phyloP scores from a whole-genome alignment of 2,888 invertebrate species.

The Caenorhabditis drosophilae region DNA sequence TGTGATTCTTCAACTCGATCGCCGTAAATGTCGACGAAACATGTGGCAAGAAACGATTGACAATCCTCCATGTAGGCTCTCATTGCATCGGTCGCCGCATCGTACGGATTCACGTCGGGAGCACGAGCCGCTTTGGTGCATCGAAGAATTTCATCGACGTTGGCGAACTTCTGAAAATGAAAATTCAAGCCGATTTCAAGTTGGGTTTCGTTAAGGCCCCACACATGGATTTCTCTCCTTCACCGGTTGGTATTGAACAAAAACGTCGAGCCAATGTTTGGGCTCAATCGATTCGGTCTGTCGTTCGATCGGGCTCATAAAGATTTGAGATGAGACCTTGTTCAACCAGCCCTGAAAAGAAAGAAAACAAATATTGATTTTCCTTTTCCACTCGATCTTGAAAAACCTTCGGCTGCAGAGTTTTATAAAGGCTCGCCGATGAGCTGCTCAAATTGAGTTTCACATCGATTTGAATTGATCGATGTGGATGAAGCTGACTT shows the following conservation, averaged over 20 bases:
- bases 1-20: constrained; percentile 20
- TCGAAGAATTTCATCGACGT: constrained; percentile 39
- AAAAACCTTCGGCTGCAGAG: constrained; percentile 10
- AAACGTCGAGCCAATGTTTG: constrained; percentile 39
- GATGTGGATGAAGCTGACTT: constrained; percentile 14
- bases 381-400: no score
- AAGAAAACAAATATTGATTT: no score
- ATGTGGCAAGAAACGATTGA: constrained; percentile 28
- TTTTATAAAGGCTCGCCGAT: constrained; percentile 14
- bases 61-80: constrained; percentile 41
- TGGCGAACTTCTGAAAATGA: constrained; percentile 45
- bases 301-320: not conserved
- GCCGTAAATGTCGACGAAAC: constrained; percentile 48
- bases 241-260: constrained; percentile 33
- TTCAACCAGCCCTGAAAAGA: constrained; percentile 13
- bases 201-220: constrained; percentile 1
- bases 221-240: constrained; percentile 36
- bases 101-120: constrained; percentile 33
- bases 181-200: no score
- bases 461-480: constrained; percentile 8
- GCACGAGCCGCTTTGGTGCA: constrained; percentile 19
- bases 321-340: constrained; percentile 9
- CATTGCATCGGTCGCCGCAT: constrained; percentile 41
- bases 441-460: constrained; percentile 24
- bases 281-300: constrained; percentile 19